Evolutionary conservation across 2,113 vertebrate species (phyloP).

Genomic region (Colistium nudipinnis): DNA sequence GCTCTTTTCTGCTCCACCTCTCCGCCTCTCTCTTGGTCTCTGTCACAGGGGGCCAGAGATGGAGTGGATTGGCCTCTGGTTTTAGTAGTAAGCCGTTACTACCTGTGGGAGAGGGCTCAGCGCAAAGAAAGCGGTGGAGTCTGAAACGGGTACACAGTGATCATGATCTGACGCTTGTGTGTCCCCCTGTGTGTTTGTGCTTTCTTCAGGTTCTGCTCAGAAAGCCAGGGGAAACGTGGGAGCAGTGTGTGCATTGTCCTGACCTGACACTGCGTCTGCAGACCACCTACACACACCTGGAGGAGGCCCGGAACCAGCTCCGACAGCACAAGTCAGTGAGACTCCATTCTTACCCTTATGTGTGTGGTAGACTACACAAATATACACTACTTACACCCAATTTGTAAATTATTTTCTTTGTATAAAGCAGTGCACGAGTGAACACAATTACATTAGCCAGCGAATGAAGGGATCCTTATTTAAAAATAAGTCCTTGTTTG

Average conservation of each 20-base stretch:
- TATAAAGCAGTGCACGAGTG: background rate
- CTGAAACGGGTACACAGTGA: conserved; percentile 36
- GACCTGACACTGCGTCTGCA: conserved; percentile 84
- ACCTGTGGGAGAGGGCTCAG: conserved; percentile 57
- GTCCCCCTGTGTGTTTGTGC: conserved; percentile 28
- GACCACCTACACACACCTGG: conserved; percentile 78
- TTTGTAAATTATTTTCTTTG: too few species aligned
- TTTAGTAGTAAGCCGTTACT: conserved; percentile 54
- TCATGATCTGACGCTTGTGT: conserved; percentile 48
- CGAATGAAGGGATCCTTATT: conserved; percentile 46
- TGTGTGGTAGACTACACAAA: too few species aligned
- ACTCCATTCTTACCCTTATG: too few species aligned
- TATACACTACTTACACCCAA: background rate
- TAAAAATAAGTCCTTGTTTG: conserved; percentile 59
- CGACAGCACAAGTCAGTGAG: conserved; percentile 68
- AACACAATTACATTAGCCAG: conserved; percentile 20
- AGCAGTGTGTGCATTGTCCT: conserved; percentile 85
- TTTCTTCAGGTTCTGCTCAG: conserved; percentile 86
- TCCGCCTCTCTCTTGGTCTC: conserved; percentile 11
- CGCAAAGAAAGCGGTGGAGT: conserved; percentile 19
- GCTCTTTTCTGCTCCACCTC: background rate
- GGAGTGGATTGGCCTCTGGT: conserved; percentile 51
- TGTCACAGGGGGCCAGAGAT: conserved; percentile 38
- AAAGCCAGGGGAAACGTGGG: conserved; percentile 78
- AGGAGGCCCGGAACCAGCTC: conserved; percentile 78